Percentiles rank a stretch among this genome's conserved stretches.
Evolutionary conservation across 2,888 invertebrate genomes (phyloP).

Genomic region (Nomada hirtipes): DNA sequence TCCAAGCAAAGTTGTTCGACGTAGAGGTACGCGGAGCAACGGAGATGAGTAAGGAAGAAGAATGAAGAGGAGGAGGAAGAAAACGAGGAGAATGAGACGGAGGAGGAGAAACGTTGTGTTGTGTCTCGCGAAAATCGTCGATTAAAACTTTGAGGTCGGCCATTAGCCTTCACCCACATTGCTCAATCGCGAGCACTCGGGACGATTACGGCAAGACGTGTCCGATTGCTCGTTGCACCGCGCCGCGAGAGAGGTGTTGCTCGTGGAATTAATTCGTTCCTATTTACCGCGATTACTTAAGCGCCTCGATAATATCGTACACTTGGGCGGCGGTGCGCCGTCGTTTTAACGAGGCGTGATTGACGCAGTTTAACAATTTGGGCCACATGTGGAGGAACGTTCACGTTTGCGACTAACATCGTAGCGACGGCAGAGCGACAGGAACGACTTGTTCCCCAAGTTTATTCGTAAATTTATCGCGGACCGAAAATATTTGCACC

Average conservation of each 20-base stretch:
- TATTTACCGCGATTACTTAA: constrained; percentile 62
- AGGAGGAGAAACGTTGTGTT: constrained; percentile 17
- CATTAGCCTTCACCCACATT: constrained; percentile 78
- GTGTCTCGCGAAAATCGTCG: constrained; percentile 73
- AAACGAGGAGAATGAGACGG: background rate
- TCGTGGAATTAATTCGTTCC: constrained; percentile 62
- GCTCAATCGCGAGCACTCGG: constrained; percentile 59
- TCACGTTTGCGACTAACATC: too few species aligned
- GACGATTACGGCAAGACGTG: constrained; percentile 52
- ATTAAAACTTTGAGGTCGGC: constrained; percentile 77
- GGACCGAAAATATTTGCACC: too few species aligned
- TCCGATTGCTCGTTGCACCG: constrained; percentile 42
- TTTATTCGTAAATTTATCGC: too few species aligned
- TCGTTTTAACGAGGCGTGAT: constrained; percentile 25
- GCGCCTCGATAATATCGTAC: constrained; percentile 52
- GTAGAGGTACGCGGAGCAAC: background rate
- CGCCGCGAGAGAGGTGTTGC: constrained; percentile 57
- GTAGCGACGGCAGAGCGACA: too few species aligned
- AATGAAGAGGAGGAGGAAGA: background rate
- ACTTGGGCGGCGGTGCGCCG: constrained; percentile 20
- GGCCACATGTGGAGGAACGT: background rate
- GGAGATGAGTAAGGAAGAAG: background rate
- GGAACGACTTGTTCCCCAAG: too few species aligned
- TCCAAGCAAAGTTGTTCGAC: constrained; percentile 34
- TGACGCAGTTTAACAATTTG: constrained; percentile 16